Conservation (phyloP, 2,113 vertebrate species). For the Odontophorus gujanensis region DNA sequence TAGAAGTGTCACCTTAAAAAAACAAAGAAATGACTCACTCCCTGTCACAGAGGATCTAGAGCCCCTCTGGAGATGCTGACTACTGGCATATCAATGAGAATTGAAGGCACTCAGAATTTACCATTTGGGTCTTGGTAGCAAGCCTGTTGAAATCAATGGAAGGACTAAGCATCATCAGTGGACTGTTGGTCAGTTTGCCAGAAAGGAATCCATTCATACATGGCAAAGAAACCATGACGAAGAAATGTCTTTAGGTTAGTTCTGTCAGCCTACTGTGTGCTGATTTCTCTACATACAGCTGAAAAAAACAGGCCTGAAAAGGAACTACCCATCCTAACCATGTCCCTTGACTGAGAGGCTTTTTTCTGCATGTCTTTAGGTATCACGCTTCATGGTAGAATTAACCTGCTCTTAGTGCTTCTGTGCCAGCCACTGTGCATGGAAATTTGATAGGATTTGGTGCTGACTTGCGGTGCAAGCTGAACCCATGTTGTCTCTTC, state of each 20-base stretch:
- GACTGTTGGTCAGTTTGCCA: neutral
- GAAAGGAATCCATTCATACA: neutral
- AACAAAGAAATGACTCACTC: constrained; percentile 1
- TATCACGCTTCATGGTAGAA: neutral
- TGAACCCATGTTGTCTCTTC: neutral
- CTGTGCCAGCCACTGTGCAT: neutral
- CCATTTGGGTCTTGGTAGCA: neutral
- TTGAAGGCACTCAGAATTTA: neutral
- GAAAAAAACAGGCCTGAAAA: neutral
- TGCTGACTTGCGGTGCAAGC: neutral
- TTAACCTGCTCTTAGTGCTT: neutral
- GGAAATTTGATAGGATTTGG: neutral
- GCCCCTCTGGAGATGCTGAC: neutral
- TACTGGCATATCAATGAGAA: neutral
- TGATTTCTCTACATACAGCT: neutral
- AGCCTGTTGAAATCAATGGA: neutral
- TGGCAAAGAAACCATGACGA: neutral
- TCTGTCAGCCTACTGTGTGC: neutral
- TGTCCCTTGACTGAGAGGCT: rapidly evolving
- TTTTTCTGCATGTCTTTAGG: neutral
- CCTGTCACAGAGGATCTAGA: neutral
- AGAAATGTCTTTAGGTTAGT: neutral
- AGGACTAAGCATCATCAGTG: neutral
- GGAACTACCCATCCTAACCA: neutral
- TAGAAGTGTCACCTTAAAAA: constrained; percentile 14